A percentile compares a stretch with the other conserved stretches of the same genome.
phyloP scores from a whole-genome alignment of 2,113 vertebrate species.

The Catagonus wagneri region DNA sequence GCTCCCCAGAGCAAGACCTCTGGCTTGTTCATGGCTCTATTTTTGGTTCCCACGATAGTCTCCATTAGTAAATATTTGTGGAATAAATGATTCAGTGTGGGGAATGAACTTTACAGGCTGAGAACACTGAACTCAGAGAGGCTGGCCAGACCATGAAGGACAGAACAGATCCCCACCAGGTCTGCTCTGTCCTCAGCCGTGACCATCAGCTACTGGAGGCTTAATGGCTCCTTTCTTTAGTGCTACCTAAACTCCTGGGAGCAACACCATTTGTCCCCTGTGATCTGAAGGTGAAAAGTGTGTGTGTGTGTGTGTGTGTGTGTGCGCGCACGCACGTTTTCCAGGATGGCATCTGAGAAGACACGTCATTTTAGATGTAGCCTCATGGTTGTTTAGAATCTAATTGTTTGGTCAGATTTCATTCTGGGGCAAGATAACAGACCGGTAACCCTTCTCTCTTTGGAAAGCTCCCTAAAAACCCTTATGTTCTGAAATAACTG shows the following conservation, averaged over 20 bases:
- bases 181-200: background rate
- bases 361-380: background rate
- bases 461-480: background rate
- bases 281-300: background rate
- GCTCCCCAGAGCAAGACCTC: background rate
- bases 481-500: background rate
- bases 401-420: background rate
- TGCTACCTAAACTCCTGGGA: background rate
- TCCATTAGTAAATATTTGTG: background rate
- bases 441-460: background rate
- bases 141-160: background rate
- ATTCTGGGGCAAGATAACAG: background rate
- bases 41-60: background rate
- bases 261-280: background rate
- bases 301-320: background rate
- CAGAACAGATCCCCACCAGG: background rate
- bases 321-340: accelerated
- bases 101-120: constrained; percentile 7
- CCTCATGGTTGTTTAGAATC: constrained; percentile 6
- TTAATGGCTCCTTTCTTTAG: background rate
- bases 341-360: background rate
- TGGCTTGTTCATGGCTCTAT: background rate
- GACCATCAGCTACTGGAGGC: background rate
- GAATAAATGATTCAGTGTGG: background rate
- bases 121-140: background rate